Percentiles rank a stretch among this genome's conserved stretches.
Conservation (phyloP, 2,797 vertebrate genomes). For the Mormyrus hasselquistii region DNA sequence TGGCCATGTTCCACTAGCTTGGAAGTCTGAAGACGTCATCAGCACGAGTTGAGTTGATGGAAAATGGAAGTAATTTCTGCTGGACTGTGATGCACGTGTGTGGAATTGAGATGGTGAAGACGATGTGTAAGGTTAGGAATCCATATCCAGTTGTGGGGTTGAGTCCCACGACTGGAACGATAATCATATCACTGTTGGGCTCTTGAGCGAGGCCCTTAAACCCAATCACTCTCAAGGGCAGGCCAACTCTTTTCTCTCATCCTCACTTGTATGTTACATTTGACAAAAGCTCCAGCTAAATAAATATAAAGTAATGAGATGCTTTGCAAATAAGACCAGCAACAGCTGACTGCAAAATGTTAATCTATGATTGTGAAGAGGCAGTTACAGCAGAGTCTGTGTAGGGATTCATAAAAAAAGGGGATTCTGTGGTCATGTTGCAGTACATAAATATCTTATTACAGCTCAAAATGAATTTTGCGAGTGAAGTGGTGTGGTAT, state of each 20-base stretch:
- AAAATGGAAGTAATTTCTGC: not conserved
- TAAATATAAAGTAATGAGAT: not conserved
- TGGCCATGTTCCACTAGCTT: not conserved
- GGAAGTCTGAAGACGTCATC: not conserved
- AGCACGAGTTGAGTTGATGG: not conserved
- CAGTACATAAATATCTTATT: not conserved
- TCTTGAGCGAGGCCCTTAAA: not conserved
- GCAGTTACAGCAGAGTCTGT: not conserved
- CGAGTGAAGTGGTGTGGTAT: not conserved
- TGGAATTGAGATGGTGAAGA: not conserved
- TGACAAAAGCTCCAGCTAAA: not conserved
- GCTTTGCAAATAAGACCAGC: not conserved
- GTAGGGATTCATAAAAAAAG: not conserved
- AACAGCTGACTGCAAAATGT: not conserved
- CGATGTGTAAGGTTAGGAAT: not conserved
- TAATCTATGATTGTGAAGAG: not conserved
- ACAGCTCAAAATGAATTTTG: constrained; percentile 21
- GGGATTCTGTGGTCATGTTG: not conserved
- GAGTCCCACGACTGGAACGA: not conserved
- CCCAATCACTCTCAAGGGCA: not conserved
- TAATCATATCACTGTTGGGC: not conserved
- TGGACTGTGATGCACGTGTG: not conserved
- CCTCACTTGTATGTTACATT: not conserved
- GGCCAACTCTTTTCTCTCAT: not conserved
- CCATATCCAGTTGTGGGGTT: not conserved